phyloP scores from a whole-genome alignment of 2,888 invertebrate species.

The Eretmocerus hayati region DNA sequence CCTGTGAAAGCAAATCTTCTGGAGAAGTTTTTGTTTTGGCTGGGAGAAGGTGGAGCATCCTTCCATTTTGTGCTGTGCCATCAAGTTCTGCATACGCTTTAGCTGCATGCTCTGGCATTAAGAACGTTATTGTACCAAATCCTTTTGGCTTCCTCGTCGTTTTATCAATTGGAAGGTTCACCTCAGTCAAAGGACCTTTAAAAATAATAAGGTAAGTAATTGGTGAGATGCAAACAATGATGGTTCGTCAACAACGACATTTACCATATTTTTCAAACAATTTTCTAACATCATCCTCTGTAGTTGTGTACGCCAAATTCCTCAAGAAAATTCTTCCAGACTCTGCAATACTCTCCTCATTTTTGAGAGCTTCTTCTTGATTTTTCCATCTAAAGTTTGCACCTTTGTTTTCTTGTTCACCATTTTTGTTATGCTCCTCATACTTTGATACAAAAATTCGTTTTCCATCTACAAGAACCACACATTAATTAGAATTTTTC shows the following conservation, averaged over 20 bases:
- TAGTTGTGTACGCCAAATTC: conserved; percentile 80
- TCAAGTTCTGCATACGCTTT: conserved; percentile 82
- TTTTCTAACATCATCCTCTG: conserved; percentile 75
- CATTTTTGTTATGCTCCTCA: conserved; percentile 44
- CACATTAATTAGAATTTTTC: no score
- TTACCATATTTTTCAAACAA: conserved; percentile 80
- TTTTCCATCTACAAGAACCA: conserved; percentile 56
- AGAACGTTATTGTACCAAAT: conserved; percentile 84
- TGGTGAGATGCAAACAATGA: conserved; percentile 4
- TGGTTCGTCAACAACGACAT: conserved; percentile 10
- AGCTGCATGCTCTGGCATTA: conserved; percentile 93
- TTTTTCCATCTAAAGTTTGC: conserved; percentile 53
- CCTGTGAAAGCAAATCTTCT: conserved; percentile 35
- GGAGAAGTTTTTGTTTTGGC: conserved; percentile 61
- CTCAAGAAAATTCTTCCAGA: conserved; percentile 89
- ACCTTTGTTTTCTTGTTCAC: conserved; percentile 26
- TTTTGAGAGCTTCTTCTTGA: conserved; percentile 58
- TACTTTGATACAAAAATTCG: conserved; percentile 55
- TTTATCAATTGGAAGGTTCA: conserved; percentile 82
- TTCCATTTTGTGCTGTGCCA: conserved; percentile 83
- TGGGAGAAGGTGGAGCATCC: conserved; percentile 89
- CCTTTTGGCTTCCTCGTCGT: conserved; percentile 79
- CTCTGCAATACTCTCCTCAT: conserved; percentile 76
- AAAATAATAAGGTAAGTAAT: background rate
- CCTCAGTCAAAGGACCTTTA: conserved; percentile 75